Base-by-base conservation (phyloP, 2,888 invertebrate genomes). In the Pollenia labialis region DNA sequence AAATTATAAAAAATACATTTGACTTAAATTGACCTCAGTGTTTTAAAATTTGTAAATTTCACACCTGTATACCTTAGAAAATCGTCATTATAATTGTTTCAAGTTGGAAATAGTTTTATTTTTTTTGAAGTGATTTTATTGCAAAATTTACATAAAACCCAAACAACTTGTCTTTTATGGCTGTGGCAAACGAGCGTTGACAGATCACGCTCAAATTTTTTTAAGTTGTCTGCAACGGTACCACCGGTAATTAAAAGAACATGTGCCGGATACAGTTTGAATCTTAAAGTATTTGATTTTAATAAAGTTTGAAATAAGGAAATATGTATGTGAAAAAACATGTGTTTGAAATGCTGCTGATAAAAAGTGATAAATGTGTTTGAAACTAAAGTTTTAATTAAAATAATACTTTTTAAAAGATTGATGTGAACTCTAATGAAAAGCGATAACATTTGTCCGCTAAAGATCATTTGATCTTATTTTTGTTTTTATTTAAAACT, bases 201-300 rank as follows among this genome's bases (percentile, higher is more conserved):
- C 46, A 52, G 60, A 80, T 56, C 56, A 58, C 46, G 76, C 16
- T 44, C 3, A 16, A 58, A 56, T 50, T 50, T 54, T 23, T 11
- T 42, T 42, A 18, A 16, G 11, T 69, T 64, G 12, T 32, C 44
- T 42, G 60, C 60, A 12, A 12, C 16, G 46, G 14, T 32, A 32
- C 32, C 3, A 11, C 6, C 50, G 16, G 16, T n/a, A 76, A 54
- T 54, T 40, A 52, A 46, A 54, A 44, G 14, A 54, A 16, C 46
- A 14, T 66, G 50, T 54, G 32, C 64, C 76, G 44, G 66, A 66
- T 76, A 54, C 32, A 56, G 64, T 76, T 54, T 50, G 40, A 48
- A 10, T 58, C 16, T 52, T 14, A 62, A n/a, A n/a, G 6, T 18
- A 76, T 44, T 42, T 6, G 3, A 14, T 48, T 46, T 48, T 32